Evolutionary conservation across 1,140 invertebrate genomes (phyloP), one percentile per base, ranked within the genome.

Genomic region (Tetramorium parvispinum): DNA sequence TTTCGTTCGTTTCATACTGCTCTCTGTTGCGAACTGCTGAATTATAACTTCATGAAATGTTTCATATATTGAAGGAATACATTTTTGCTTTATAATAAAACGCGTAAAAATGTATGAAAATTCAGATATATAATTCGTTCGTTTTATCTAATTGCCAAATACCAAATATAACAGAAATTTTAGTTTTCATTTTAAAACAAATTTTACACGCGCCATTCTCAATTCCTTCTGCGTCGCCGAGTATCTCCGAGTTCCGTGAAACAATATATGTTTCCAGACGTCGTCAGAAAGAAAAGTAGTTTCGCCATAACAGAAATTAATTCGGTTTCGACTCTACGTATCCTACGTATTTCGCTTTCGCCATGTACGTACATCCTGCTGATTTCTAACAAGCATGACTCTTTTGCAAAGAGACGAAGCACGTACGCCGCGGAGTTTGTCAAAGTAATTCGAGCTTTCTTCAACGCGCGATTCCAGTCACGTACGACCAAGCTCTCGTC

Each of bases 361-460:
- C 11, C n/a, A 63, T 37, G 49, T 59, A 57, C 49, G 43, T 78
- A 65, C 53, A 46, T 79, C 68, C 59, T 32, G 53, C 77, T 85
- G 82, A 88, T 76, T 73, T 68, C 57, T 73, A 89, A 89, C 75
- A 43, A 83, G 59, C 57, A 82, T 81, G 85, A 82, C 77, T 77
- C 65, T 85, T 85, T 70, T 79, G 49, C 55, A 32, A 81, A 59
- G 79, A 75, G 75, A 75, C 46, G 73, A 21, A 32, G 70, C 81
- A 88, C 86, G 89, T 92, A 91, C 88, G 87, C 78, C 68, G 49
- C 16, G 63, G 88, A 94, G 93, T 92, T 93, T 92, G 93, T 94
- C 92, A 92, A 92, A 92, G 93, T 93, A 94, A 93, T 93, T 93
- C 91, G 91, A 91, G 91, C 92, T 91, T 92, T 89, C 91, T 85